Percentiles rank a stretch among this genome's conserved stretches.
Evolutionary conservation across 30 jellyfish, hydroid and myxozoan genomes (phyloP).

Genomic region (Aurelia sp.): DNA sequence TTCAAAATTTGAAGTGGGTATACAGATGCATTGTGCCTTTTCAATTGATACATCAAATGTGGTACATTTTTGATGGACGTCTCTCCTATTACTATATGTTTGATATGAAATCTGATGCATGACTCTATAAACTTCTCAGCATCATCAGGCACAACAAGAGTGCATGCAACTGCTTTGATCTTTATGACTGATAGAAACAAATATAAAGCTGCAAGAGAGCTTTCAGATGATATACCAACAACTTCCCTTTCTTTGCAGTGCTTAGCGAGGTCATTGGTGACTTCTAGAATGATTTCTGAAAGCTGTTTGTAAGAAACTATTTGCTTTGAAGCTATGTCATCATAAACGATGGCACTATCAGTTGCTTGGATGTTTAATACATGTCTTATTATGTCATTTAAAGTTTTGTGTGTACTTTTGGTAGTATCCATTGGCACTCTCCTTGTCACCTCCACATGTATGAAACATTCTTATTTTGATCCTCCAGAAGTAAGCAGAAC

Average conservation of each 20-base stretch:
- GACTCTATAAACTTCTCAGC: background rate
- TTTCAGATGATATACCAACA: slow-evolving; percentile 36
- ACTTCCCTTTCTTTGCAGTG: slow-evolving; percentile 18
- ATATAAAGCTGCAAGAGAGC: background rate
- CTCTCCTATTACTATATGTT: background rate
- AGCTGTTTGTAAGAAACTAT: slow-evolving; percentile 20
- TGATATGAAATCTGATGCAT: slow-evolving; percentile 9
- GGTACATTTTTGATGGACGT: too few species aligned
- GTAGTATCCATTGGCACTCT: too few species aligned
- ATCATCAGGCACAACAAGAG: slow-evolving; percentile 7
- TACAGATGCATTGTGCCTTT: too few species aligned
- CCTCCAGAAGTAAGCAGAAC: too few species aligned
- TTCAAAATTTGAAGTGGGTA: too few species aligned
- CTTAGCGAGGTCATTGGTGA: slow-evolving; percentile 1
- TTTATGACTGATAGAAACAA: slow-evolving; percentile 30
- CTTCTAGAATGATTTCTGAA: background rate
- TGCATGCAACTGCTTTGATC: slow-evolving; percentile 45
- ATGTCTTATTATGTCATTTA: too few species aligned
- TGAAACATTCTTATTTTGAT: too few species aligned
- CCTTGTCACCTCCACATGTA: too few species aligned
- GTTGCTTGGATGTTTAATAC: background rate
- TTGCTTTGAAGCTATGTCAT: background rate
- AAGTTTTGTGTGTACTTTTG: too few species aligned
- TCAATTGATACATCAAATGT: too few species aligned
- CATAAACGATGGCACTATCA: slow-evolving; percentile 29